Percentiles rank a stretch among this genome's conserved stretches.
Conservation (phyloP, 2,888 invertebrate species). For the Oeneis ivallda region DNA sequence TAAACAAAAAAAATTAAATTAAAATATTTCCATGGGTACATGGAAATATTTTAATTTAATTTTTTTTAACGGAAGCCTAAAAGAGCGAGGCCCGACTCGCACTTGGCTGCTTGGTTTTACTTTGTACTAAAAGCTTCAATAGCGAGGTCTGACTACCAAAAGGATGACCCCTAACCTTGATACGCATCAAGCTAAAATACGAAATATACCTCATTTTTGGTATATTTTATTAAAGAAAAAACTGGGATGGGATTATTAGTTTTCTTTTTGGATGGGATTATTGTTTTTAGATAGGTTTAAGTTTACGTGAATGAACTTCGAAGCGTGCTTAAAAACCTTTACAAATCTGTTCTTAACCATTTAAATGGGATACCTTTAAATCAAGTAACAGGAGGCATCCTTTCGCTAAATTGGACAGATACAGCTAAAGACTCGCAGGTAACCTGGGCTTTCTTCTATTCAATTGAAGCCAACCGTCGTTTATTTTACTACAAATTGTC, state of each 20-base stretch:
- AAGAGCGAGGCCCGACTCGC: too few relatives aligned
- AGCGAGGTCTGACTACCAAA: too few relatives aligned
- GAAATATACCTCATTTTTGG: too few relatives aligned
- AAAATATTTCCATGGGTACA: too few relatives aligned
- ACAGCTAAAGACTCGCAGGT: conserved; percentile 37
- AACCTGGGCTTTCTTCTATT: conserved; percentile 45
- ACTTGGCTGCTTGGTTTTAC: too few relatives aligned
- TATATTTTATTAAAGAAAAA: too few relatives aligned
- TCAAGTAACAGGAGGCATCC: conserved; percentile 32
- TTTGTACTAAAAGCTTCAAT: background rate
- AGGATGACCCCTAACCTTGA: background rate
- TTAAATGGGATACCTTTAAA: conserved; percentile 28
- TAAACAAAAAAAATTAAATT: too few relatives aligned
- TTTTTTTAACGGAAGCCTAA: too few relatives aligned
- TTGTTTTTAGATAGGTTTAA: background rate
- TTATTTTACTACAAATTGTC: conserved; percentile 49
- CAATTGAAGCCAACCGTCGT: conserved; percentile 50
- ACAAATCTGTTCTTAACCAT: conserved; percentile 19
- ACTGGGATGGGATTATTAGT: too few relatives aligned
- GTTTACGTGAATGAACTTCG: conserved; percentile 2
- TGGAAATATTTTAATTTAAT: too few relatives aligned
- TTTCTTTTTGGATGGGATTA: too few relatives aligned
- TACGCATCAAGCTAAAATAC: too few relatives aligned
- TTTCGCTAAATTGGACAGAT: conserved; percentile 52
- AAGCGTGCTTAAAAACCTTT: conserved; percentile 12